Conservation (phyloP, 2,888 invertebrate species). For the Danaus chrysippus region DNA sequence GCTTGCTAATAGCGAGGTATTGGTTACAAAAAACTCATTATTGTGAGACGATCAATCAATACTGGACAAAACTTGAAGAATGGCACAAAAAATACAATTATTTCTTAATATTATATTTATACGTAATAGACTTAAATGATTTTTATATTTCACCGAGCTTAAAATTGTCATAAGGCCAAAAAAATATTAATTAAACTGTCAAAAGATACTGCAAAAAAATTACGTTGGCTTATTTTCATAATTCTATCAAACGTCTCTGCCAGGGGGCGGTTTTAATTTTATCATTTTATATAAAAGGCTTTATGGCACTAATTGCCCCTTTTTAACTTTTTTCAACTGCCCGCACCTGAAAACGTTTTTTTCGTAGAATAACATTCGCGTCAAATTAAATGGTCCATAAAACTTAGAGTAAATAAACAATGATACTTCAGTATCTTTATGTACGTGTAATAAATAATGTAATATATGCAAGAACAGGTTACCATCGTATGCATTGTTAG, state of each 20-base stretch:
- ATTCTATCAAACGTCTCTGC: conserved; percentile 5
- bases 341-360: not conserved
- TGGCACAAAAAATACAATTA: too few species aligned
- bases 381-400: too few species aligned
- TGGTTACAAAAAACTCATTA: not conserved
- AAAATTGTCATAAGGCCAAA: not conserved
- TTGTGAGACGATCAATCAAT: not conserved
- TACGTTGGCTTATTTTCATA: conserved; percentile 1
- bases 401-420: too few species aligned
- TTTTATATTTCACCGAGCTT: not conserved
- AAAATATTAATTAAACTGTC: conserved; percentile 3
- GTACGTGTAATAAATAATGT: too few species aligned
- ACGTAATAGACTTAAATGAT: not conserved
- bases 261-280: conserved; percentile 1
- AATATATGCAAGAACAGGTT: too few species aligned
- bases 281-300: not conserved
- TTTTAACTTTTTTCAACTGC: not conserved
- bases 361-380: too few species aligned
- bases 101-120: too few species aligned
- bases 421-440: too few species aligned
- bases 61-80: too few species aligned
- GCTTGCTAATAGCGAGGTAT: not conserved
- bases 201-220: not conserved
- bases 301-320: not conserved
- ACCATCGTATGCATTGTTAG: too few species aligned